A percentile compares a stretch with the other conserved stretches of the same genome.
These are phyloP conservation scores for Drosophila rellima DNA, from an alignment of 2,888 invertebrate species.

Conservation along the genomic window DNA sequence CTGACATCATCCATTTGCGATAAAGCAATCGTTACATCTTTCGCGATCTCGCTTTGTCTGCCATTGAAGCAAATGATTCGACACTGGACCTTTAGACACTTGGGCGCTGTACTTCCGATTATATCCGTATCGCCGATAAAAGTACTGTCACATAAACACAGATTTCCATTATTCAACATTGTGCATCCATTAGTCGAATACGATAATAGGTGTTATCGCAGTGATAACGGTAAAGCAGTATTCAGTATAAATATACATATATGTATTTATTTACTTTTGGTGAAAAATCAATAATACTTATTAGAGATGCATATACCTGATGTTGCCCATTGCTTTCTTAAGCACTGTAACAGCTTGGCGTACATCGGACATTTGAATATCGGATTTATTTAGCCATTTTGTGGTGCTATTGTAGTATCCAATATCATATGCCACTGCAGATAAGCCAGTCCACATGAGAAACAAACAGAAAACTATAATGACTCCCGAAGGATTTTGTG, in stretches of 20 bases:
- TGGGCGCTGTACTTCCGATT: conserved; percentile 2
- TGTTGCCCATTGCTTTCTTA: conserved; percentile 34
- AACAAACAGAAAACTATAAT: conserved; percentile 29
- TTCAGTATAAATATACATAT: conserved; percentile 18
- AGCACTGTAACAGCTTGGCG: conserved; percentile 5
- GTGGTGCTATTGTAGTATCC: background rate
- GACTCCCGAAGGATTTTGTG: conserved; percentile 7
- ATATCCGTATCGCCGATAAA: conserved; percentile 21
- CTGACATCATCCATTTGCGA: conserved; percentile 32
- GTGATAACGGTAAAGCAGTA: conserved; percentile 28
- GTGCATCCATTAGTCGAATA: conserved; percentile 39
- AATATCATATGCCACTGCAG: conserved; percentile 14
- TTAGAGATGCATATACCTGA: conserved; percentile 32
- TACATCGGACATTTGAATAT: conserved; percentile 7
- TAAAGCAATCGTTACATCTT: conserved; percentile 54
- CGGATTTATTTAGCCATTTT: background rate
- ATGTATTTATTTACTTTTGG: background rate
- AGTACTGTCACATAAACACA: conserved; percentile 33
- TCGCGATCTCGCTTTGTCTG: conserved; percentile 48
- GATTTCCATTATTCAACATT: conserved; percentile 24
- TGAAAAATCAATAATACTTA: conserved; percentile 36
- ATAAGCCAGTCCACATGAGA: conserved; percentile 15
- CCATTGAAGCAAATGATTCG: conserved; percentile 70
- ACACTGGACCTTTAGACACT: conserved; percentile 58
- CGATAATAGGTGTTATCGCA: conserved; percentile 34